These are phyloP conservation scores for Apeira syringaria DNA, from an alignment of 2,888 invertebrate genomes.

Conservation along the genomic window DNA sequence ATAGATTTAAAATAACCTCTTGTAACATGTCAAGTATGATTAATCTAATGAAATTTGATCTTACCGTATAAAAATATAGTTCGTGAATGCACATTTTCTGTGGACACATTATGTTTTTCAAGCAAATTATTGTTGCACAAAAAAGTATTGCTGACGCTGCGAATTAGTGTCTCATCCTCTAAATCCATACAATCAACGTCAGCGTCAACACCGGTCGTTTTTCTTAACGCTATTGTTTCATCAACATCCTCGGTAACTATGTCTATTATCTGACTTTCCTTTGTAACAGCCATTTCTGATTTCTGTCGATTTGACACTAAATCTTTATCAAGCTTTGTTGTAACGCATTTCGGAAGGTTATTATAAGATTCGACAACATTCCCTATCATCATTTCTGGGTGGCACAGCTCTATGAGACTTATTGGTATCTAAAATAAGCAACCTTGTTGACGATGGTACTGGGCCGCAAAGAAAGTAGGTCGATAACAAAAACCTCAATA, in stretches of 20 bases:
- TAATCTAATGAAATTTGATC: no score
- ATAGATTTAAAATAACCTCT: no score
- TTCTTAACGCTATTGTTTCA: constrained; percentile 55
- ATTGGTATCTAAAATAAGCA: constrained; percentile 58
- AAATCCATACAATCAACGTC: constrained; percentile 31
- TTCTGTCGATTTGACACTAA: constrained; percentile 4
- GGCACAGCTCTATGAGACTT: constrained; percentile 54
- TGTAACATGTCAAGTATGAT: no score
- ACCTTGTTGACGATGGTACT: no score
- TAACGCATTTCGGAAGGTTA: constrained; percentile 4
- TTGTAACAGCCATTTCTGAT: constrained; percentile 43
- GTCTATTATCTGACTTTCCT: constrained; percentile 53
- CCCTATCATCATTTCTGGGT: constrained; percentile 38
- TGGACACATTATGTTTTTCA: constrained; percentile 37
- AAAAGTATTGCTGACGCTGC: constrained; percentile 42
- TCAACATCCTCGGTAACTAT: constrained; percentile 54
- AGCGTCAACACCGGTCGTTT: constrained; percentile 56
- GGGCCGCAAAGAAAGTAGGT: no score
- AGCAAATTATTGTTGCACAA: constrained; percentile 43
- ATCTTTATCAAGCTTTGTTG: constrained; percentile 4
- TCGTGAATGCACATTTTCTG: constrained; percentile 50
- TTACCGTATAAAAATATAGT: constrained; percentile 67
- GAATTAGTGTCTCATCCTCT: constrained; percentile 42
- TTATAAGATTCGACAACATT: constrained; percentile 17
- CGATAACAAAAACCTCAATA: no score